phyloP scores from a whole-genome alignment of 2,888 invertebrate species.

The Eilema depressum region DNA sequence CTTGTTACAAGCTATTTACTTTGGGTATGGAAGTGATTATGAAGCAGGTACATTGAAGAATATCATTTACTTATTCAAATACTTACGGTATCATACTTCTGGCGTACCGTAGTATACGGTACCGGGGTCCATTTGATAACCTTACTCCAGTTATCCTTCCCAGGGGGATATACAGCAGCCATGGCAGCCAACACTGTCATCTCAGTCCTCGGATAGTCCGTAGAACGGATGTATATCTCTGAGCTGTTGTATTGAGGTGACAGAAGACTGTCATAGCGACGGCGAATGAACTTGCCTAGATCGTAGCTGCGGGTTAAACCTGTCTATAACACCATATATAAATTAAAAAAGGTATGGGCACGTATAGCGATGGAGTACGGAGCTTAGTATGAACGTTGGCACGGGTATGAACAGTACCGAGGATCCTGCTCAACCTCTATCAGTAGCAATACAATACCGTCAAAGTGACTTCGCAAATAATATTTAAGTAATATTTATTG shows the following conservation, averaged over 20 bases:
- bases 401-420: too few relatives aligned
- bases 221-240: slow-evolving; percentile 66
- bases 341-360: too few relatives aligned
- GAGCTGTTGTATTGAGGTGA: slow-evolving; percentile 60
- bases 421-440: too few relatives aligned
- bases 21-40: too few relatives aligned
- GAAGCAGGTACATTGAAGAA: too few relatives aligned
- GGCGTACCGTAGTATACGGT: slow-evolving; percentile 63
- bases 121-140: slow-evolving; percentile 60
- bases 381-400: too few relatives aligned
- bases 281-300: slow-evolving; percentile 54
- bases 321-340: slow-evolving; percentile 35
- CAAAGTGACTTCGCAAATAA: too few relatives aligned
- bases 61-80: background rate
- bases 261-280: slow-evolving; percentile 58
- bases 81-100: slow-evolving; percentile 63
- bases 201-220: slow-evolving; percentile 66
- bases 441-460: too few relatives aligned
- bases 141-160: slow-evolving; percentile 9
- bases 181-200: slow-evolving; percentile 56
- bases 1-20: too few relatives aligned
- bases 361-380: too few relatives aligned
- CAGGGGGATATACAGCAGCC: slow-evolving; percentile 18
- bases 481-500: too few relatives aligned
- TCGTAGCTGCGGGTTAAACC: slow-evolving; percentile 56